Conservation (phyloP, 2,113 vertebrate genomes). For the Xiphophorus maculatus region DNA sequence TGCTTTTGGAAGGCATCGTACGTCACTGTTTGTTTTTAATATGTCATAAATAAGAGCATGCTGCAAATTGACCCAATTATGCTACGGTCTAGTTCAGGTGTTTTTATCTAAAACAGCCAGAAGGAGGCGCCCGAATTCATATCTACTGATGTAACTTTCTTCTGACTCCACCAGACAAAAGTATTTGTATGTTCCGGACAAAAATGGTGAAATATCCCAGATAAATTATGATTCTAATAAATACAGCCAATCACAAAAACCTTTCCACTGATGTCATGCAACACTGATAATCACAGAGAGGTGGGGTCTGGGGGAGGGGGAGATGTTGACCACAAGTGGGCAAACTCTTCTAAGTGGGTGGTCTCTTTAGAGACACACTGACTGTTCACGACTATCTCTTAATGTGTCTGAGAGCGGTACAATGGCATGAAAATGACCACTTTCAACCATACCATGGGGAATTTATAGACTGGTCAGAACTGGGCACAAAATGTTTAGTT, state of each 20-base stretch:
- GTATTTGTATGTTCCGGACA: conserved; percentile 12
- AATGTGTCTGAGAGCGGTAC: conserved; percentile 60
- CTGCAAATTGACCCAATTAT: neutral
- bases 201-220: neutral
- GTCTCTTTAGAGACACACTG: conserved; percentile 54
- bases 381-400: conserved; percentile 57
- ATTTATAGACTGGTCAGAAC: conserved; percentile 43
- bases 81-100: neutral
- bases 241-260: neutral
- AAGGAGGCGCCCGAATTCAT: conserved; percentile 58
- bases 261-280: neutral
- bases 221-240: neutral
- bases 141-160: conserved; percentile 12
- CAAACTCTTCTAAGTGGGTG: conserved; percentile 73
- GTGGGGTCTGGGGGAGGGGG: conserved; percentile 3
- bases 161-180: conserved; percentile 33
- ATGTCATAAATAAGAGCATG: neutral
- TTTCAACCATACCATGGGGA: conserved; percentile 41
- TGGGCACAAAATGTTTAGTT: conserved; percentile 28
- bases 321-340: conserved; percentile 54
- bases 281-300: neutral
- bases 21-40: neutral
- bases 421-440: conserved; percentile 63
- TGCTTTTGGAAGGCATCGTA: neutral
- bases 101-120: conserved; percentile 13